phyloP scores from a whole-genome alignment of 2,888 invertebrate genomes.

The Oxytorus armatus region DNA sequence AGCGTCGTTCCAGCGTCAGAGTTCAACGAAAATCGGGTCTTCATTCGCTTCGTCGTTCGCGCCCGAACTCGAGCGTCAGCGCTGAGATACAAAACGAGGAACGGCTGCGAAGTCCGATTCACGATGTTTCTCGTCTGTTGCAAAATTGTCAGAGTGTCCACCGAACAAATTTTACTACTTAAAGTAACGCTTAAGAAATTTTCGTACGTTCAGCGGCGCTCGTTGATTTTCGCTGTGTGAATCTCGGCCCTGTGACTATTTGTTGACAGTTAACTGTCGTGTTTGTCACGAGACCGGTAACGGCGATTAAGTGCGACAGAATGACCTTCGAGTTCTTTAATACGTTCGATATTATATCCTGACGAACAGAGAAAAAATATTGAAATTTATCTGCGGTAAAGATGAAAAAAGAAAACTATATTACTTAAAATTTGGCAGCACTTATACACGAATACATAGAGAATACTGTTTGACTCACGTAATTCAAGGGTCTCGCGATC shows the following conservation, averaged over 20 bases:
- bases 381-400: not conserved
- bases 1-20: conserved; percentile 70
- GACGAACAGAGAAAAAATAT: not conserved
- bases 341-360: conserved; percentile 75
- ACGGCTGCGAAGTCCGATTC: conserved; percentile 76
- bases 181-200: too few species aligned
- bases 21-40: conserved; percentile 71
- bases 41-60: conserved; percentile 72
- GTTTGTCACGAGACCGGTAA: conserved; percentile 75
- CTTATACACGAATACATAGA: too few species aligned
- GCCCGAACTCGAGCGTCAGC: conserved; percentile 32
- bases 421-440: too few species aligned
- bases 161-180: too few species aligned
- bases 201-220: conserved; percentile 35
- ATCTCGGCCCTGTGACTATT: conserved; percentile 57
- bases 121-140: conserved; percentile 80
- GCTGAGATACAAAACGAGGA: conserved; percentile 46
- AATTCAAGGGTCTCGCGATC: conserved; percentile 63
- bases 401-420: too few species aligned
- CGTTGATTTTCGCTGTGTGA: conserved; percentile 46
- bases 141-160: conserved; percentile 78
- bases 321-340: conserved; percentile 76
- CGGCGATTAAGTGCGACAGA: conserved; percentile 75
- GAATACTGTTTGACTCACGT: conserved; percentile 71
- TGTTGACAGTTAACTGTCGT: conserved; percentile 78